These are phyloP conservation scores for Elgaria multicarinata DNA, from an alignment of 2,113 vertebrate species.

Conservation along the genomic window DNA sequence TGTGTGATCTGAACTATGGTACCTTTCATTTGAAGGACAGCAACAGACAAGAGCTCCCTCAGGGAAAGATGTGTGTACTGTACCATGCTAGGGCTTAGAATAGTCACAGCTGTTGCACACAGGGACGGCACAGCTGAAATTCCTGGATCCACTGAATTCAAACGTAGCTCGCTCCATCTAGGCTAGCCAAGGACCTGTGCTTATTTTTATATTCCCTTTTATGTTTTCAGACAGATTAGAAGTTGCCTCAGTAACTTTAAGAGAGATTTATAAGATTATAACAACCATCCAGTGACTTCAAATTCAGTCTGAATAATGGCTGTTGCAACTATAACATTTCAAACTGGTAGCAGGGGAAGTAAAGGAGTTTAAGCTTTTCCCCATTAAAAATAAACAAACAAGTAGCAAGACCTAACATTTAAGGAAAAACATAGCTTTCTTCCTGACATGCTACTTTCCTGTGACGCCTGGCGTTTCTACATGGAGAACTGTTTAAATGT, in stretches of 20 bases:
- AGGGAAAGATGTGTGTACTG: not conserved
- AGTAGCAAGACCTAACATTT: not conserved
- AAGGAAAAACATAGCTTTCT: not conserved
- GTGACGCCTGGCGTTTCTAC: not conserved
- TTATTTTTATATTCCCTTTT: not conserved
- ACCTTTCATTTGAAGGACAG: constrained; percentile 43
- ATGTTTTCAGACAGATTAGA: not conserved
- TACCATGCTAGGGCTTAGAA: not conserved
- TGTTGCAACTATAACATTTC: not conserved
- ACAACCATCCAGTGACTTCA: not conserved
- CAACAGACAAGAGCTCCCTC: not conserved
- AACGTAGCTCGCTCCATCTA: not conserved
- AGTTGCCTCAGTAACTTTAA: not conserved
- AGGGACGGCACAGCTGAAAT: not conserved
- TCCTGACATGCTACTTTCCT: not conserved
- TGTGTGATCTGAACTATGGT: not conserved
- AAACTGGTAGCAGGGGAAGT: not conserved
- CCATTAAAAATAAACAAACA: not conserved
- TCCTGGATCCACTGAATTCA: not conserved
- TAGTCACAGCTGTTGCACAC: not conserved
- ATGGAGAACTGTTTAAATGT: not conserved
- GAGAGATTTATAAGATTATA: not conserved
- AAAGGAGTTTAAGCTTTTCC: not conserved
- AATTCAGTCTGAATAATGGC: not conserved
- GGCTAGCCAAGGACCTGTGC: not conserved